Evolutionary conservation across 2,888 invertebrate species (phyloP).

Genomic region (Cenopis cana): DNA sequence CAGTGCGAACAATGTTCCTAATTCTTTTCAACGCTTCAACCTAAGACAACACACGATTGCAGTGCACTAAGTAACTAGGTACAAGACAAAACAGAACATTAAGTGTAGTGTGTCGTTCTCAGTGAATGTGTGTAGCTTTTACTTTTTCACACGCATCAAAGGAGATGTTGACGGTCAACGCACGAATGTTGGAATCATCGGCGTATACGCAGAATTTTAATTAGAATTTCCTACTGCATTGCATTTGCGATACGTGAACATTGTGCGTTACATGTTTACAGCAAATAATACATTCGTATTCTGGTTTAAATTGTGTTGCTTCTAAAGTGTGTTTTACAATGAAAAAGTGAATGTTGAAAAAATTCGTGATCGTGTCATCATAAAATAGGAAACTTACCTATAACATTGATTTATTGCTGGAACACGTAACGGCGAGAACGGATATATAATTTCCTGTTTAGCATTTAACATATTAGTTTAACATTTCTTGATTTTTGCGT

Average conservation of each 20-base stretch:
- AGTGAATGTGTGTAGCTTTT: slow-evolving; percentile 57
- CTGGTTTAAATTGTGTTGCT: slow-evolving; percentile 64
- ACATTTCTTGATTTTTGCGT: no score
- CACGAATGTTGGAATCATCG: slow-evolving; percentile 80
- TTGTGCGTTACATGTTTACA: slow-evolving; percentile 80
- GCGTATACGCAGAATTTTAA: slow-evolving; percentile 79
- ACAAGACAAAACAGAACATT: no score
- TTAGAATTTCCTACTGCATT: slow-evolving; percentile 78
- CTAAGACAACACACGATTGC: slow-evolving; percentile 4
- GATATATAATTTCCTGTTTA: slow-evolving; percentile 33
- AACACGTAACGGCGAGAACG: slow-evolving; percentile 50
- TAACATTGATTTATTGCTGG: slow-evolving; percentile 49
- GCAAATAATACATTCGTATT: slow-evolving; percentile 75
- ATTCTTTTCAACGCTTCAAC: slow-evolving; percentile 13
- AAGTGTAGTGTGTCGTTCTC: slow-evolving; percentile 9
- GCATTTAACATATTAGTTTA: no score
- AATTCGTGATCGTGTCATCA: slow-evolving; percentile 53
- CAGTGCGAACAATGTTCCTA: slow-evolving; percentile 24
- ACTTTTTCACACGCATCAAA: slow-evolving; percentile 79
- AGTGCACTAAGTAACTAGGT: not conserved
- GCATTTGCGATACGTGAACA: slow-evolving; percentile 78
- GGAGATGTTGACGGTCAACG: slow-evolving; percentile 74
- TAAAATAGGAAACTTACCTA: slow-evolving; percentile 35
- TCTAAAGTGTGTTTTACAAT: slow-evolving; percentile 67
- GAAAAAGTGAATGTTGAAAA: slow-evolving; percentile 42